Conservation (phyloP, 2,888 invertebrate genomes). For the Sesia bembeciformis region DNA sequence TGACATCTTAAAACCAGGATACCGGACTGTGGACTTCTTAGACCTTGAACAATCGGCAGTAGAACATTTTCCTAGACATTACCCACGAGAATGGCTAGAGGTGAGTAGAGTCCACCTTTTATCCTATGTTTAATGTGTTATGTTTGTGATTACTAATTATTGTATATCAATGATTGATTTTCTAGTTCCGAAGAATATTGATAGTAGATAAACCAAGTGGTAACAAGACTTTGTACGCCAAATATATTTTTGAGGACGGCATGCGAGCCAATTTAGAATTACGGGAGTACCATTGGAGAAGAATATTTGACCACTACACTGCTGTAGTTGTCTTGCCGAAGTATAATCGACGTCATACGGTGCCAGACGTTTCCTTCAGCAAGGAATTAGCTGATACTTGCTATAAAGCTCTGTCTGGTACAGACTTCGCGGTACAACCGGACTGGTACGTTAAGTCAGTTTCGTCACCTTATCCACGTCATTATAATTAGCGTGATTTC, state of each 20-base stretch:
- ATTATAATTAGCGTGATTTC: neutral
- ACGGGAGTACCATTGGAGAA: slow-evolving; percentile 51
- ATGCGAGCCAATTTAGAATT: slow-evolving; percentile 44
- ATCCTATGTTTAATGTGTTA: neutral
- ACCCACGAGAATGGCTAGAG: slow-evolving; percentile 50
- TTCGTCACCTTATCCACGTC: neutral
- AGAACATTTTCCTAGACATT: slow-evolving; percentile 40
- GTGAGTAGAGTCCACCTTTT: slow-evolving; percentile 20
- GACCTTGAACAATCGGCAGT: slow-evolving; percentile 54
- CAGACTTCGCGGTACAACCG: slow-evolving; percentile 52
- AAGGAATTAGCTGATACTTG: slow-evolving; percentile 44
- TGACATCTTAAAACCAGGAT: slow-evolving; percentile 59
- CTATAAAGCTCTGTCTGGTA: slow-evolving; percentile 33
- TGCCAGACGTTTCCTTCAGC: slow-evolving; percentile 35
- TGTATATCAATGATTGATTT: neutral
- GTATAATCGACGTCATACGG: slow-evolving; percentile 34
- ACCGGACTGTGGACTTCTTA: slow-evolving; percentile 60
- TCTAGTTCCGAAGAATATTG: slow-evolving; percentile 46
- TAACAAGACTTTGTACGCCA: slow-evolving; percentile 35
- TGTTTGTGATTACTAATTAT: neutral
- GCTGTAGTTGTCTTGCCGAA: slow-evolving; percentile 47
- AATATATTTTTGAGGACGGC: slow-evolving; percentile 48
- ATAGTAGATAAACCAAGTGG: slow-evolving; percentile 40
- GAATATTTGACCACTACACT: slow-evolving; percentile 56
- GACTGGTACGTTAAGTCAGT: slow-evolving; percentile 39